A percentile compares a stretch with the other conserved stretches of the same genome.
These are phyloP conservation scores for Trimorus sp. DNA, from an alignment of 2,888 invertebrate genomes.

Conservation along the genomic window DNA sequence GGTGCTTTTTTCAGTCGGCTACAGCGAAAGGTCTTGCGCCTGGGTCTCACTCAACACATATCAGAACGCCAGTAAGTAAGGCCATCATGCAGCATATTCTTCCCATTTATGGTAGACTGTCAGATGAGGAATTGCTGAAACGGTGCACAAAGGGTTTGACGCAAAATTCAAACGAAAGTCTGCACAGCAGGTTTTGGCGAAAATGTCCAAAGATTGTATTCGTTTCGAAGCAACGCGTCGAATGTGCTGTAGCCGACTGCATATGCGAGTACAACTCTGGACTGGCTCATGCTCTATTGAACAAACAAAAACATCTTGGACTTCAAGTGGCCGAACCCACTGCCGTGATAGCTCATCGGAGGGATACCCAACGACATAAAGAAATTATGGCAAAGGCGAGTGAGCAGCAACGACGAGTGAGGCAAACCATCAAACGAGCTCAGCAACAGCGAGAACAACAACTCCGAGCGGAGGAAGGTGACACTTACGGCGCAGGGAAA, in stretches of 20 bases:
- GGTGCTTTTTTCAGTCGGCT: conserved; percentile 50
- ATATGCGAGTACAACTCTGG: conserved; percentile 10
- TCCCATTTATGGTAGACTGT: conserved; percentile 21
- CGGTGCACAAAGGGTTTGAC: conserved; percentile 28
- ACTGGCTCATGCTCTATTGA: neutral
- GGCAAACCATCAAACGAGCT: neutral
- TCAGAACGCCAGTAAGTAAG: conserved; percentile 13
- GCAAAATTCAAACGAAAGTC: conserved; percentile 49
- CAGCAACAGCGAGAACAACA: conserved; percentile 1
- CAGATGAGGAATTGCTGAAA: conserved; percentile 15
- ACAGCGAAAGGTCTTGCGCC: conserved; percentile 8
- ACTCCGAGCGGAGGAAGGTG: too few species aligned
- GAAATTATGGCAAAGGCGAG: neutral
- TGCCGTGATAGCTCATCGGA: neutral
- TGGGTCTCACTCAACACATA: conserved; percentile 17
- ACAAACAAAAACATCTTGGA: neutral
- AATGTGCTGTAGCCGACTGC: conserved; percentile 12
- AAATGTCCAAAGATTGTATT: conserved; percentile 6
- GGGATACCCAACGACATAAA: neutral
- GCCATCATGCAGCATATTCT: conserved; percentile 25
- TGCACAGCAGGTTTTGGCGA: conserved; percentile 25
- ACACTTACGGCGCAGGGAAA: too few species aligned
- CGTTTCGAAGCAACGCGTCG: conserved; percentile 1
- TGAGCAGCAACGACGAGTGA: neutral
- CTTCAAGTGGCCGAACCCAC: neutral